These are phyloP conservation scores for Eilema sororculum DNA, from an alignment of 2,888 invertebrate genomes.

Conservation along the genomic window DNA sequence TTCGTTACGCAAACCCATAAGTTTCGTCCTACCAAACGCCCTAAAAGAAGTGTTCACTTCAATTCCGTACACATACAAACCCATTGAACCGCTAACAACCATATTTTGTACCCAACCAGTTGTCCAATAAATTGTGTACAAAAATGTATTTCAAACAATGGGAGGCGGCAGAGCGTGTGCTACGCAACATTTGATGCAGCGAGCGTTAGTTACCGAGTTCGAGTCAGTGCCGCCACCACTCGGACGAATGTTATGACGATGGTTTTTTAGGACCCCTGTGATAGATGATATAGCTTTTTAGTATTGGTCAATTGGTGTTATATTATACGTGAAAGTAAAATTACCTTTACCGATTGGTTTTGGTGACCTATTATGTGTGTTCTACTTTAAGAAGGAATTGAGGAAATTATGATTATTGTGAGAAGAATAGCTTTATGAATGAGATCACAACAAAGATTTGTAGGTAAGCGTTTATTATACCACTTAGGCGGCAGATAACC, in stretches of 20 bases:
- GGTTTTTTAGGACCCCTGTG: constrained; percentile 27
- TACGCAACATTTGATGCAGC: constrained; percentile 50
- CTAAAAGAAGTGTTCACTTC: neutral
- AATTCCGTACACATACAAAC: neutral
- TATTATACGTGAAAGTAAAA: neutral
- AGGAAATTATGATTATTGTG: no score
- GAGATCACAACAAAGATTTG: no score
- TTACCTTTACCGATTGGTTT: neutral
- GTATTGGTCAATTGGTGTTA: constrained; percentile 5
- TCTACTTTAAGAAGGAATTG: no score
- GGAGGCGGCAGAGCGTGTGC: constrained; percentile 41
- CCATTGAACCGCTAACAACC: constrained; percentile 11
- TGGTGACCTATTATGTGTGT: no score
- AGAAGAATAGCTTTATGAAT: no score
- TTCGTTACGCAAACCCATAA: neutral
- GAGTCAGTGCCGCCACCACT: constrained; percentile 44
- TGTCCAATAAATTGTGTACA: constrained; percentile 42
- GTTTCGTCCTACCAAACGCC: neutral
- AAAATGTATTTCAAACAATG: constrained; percentile 50
- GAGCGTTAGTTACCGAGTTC: constrained; percentile 42
- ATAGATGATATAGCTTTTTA: constrained; percentile 22
- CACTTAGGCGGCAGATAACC: no score
- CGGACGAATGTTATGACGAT: constrained; percentile 35
- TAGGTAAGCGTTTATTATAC: no score
- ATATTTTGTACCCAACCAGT: constrained; percentile 20